Conservation (phyloP, 2,888 invertebrate genomes). For the Cantharis rustica region DNA sequence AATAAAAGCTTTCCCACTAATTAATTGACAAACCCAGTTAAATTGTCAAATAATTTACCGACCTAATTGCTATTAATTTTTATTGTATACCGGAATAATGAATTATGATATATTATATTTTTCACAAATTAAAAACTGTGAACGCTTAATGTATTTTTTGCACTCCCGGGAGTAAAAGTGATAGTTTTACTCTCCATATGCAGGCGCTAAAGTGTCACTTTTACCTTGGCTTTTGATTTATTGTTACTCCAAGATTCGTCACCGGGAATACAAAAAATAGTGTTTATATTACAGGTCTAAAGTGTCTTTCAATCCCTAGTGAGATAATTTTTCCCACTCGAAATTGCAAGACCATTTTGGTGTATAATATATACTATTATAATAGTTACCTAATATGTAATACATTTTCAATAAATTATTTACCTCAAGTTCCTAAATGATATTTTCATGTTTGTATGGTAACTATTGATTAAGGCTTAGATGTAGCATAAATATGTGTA, state of each 20-base stretch:
- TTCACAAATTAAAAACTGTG: background rate
- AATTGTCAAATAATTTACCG: background rate
- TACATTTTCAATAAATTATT: background rate
- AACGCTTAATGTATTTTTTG: background rate
- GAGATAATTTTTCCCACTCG: too few species aligned
- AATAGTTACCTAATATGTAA: conserved; percentile 1
- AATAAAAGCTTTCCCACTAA: background rate
- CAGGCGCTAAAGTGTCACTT: too few species aligned
- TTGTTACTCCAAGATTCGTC: too few species aligned
- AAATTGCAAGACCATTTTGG: too few species aligned
- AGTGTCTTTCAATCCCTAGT: too few species aligned
- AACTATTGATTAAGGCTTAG: background rate
- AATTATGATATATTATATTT: background rate
- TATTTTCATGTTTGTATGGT: background rate
- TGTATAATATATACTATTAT: background rate
- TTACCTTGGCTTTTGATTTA: too few species aligned
- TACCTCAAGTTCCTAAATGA: background rate
- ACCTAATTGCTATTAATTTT: background rate
- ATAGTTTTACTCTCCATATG: too few species aligned
- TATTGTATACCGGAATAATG: background rate
- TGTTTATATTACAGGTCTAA: too few species aligned
- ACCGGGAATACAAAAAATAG: too few species aligned
- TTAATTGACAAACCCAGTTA: background rate
- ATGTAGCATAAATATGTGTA: conserved; percentile 20
- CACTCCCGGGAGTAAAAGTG: background rate